Evolutionary conservation across 2,888 invertebrate genomes (phyloP), one percentile per base, ranked within the genome.

Genomic region (Elegia similella): DNA sequence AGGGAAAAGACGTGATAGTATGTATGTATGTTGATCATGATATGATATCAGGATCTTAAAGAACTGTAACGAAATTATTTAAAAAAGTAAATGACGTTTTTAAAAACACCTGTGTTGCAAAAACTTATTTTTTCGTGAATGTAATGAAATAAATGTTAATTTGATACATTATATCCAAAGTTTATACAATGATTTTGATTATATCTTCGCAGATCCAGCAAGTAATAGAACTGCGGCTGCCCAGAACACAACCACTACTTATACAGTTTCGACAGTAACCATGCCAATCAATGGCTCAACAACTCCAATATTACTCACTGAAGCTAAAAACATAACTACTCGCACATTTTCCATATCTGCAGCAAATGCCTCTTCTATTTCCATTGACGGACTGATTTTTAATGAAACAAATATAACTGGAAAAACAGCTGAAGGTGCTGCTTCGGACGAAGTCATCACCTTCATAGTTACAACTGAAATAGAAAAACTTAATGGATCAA

Each of bases 321-420:
- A 38, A 13, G 12, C 12, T n/a, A 34, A 34, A 34, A 50, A 50
- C 16, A 34, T 12, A 38, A 50, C 34, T 7, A 34, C 50, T 34
- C 16, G 34, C 16, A 34, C 16, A 34, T 50, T 17, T 34, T 34
- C 34, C 2, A 12, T 50, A 17, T 38, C 38, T 16, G 34, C 15
- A 17, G 50, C 34, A 50, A 50, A 34, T 17, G 12, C 16, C 34
- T 6, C 50, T 1, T 16, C 38, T 34, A 50, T 38, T 8, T 16
- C 12, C 7, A 38, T 50, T 17, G 34, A 34, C 17, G 50, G 17
- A 34, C 16, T 43, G 13, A 30, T 43, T 43, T 53, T 30, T 17
- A 55, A 44, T n/a, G 16, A 34, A 46, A 55, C 46, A n/a, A 53
- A 53, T 42, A 13, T 30, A 7, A 53, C 42, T 23, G 8, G 23